These are phyloP conservation scores for Hirudinaria manillensis DNA, from an alignment of 2,888 invertebrate species.

Conservation along the genomic window DNA sequence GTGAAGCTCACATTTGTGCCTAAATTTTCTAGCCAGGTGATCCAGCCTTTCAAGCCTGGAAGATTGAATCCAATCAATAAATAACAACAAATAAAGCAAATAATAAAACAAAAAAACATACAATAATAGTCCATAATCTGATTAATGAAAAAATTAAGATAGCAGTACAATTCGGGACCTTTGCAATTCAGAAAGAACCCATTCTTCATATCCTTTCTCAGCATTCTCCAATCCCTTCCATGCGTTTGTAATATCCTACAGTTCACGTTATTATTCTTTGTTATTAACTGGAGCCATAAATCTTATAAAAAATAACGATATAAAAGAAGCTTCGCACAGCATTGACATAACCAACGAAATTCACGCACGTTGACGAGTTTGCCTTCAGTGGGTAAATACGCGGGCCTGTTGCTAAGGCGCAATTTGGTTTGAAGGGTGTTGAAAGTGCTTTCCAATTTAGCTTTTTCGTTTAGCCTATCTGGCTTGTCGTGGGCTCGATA, in stretches of 20 bases:
- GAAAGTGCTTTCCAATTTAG: conserved; percentile 97
- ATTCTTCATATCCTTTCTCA: conserved; percentile 98
- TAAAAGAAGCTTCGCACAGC: background rate
- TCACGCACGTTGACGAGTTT: conserved; percentile 88
- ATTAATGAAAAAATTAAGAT: background rate
- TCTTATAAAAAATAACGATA: background rate
- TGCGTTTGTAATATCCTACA: conserved; percentile 85
- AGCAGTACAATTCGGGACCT: conserved; percentile 57
- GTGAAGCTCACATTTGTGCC: conserved; percentile 97
- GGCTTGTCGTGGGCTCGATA: conserved; percentile 98
- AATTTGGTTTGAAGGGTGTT: conserved; percentile 98
- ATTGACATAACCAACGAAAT: background rate
- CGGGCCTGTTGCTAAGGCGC: conserved; percentile 92
- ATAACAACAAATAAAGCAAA: background rate
- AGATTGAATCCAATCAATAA: too few species aligned
- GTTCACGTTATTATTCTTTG: background rate
- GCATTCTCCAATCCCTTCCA: conserved; percentile 97
- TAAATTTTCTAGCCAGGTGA: conserved; percentile 98
- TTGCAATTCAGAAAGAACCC: conserved; percentile 98
- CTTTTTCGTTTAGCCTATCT: conserved; percentile 97
- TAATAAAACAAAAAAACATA: too few species aligned
- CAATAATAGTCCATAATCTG: too few species aligned
- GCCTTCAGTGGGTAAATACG: conserved; percentile 98
- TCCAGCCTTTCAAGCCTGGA: conserved; percentile 76
- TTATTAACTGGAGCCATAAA: background rate